Percentiles rank a stretch among this genome's conserved stretches.
phyloP scores from a whole-genome alignment of 2,888 invertebrate genomes.

The Limnephilus rhombicus region DNA sequence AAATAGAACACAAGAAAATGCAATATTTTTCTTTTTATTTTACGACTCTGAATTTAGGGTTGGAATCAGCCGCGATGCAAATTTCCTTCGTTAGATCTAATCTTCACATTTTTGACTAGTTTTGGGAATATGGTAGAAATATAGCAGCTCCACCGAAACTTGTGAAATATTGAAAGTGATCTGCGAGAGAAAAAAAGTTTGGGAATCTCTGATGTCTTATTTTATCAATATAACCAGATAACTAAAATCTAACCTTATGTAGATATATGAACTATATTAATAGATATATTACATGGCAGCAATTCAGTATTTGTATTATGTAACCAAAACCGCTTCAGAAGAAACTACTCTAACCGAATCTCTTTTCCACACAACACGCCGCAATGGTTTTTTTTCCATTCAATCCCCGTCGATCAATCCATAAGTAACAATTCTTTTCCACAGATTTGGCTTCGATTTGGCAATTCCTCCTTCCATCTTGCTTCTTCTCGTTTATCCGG shows the following conservation, averaged over 20 bases:
- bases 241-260: background rate
- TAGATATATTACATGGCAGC: background rate
- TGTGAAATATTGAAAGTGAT: no score
- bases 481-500: background rate
- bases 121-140: no score
- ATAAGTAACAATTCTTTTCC: constrained; percentile 14
- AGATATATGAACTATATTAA: no score
- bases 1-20: no score
- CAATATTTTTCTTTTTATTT: no score
- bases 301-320: background rate
- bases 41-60: no score
- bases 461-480: background rate
- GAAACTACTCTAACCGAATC: background rate
- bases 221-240: background rate
- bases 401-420: constrained; percentile 35
- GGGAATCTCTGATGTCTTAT: background rate
- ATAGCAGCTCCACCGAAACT: no score
- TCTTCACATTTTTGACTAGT: no score
- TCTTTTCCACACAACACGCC: constrained; percentile 25
- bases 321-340: background rate
- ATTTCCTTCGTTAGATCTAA: no score
- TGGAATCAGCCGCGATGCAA: no score
- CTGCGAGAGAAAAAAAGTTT: no score
- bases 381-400: constrained; percentile 26
- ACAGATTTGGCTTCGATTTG: background rate